These are phyloP conservation scores for Nasonia oneida DNA, from an alignment of 2,888 invertebrate species.

Conservation along the genomic window DNA sequence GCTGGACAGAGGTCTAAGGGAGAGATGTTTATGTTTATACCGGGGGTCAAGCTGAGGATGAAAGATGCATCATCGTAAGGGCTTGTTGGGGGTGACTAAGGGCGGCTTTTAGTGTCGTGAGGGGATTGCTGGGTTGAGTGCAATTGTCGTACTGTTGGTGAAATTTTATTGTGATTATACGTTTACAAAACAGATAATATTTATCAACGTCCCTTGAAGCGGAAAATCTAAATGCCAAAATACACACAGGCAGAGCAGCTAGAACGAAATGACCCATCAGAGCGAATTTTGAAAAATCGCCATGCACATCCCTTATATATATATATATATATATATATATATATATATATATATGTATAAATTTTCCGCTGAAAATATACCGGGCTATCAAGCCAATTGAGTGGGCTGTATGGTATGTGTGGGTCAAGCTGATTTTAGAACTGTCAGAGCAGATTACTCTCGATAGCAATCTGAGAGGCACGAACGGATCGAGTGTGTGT, in stretches of 20 bases:
- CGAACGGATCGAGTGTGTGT: background rate
- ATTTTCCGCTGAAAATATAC: background rate
- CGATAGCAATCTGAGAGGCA: slow-evolving; percentile 61
- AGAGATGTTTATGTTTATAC: background rate
- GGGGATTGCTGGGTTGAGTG: too few relatives aligned
- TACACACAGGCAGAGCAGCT: background rate
- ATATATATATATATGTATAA: background rate
- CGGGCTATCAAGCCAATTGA: slow-evolving; percentile 12
- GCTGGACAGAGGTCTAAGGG: background rate
- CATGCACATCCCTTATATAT: too few relatives aligned
- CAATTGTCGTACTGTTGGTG: too few relatives aligned
- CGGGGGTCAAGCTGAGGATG: background rate
- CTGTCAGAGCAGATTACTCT: slow-evolving; percentile 59
- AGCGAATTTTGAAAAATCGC: background rate
- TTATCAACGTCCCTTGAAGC: background rate
- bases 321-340: too few relatives aligned
- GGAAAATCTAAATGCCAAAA: background rate
- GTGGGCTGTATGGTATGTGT: background rate
- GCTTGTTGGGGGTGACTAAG: background rate
- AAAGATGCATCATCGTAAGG: background rate
- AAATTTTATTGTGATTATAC: too few relatives aligned
- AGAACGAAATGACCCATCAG: background rate
- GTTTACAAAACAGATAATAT: background rate
- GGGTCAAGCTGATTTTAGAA: slow-evolving; percentile 39
- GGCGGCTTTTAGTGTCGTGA: background rate